phyloP scores from a whole-genome alignment of 2,113 vertebrate genomes.

The Canis aureus region DNA sequence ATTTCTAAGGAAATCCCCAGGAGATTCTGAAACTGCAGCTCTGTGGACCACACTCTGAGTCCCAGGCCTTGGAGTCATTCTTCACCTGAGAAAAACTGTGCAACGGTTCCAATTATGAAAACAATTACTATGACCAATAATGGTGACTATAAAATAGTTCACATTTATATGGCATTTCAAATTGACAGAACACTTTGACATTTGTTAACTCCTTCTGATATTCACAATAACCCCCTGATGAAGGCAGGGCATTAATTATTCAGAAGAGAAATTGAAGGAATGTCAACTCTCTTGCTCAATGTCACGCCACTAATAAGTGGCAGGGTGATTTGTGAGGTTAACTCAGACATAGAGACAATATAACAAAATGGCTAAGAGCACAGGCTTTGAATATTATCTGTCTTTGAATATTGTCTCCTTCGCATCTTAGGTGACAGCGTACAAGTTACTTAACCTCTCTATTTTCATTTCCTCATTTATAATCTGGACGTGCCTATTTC shows the following conservation, averaged over 20 bases:
- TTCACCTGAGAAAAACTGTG: neutral
- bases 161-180: conserved; percentile 74
- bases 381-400: neutral
- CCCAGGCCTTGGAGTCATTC: neutral
- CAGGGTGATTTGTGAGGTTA: conserved; percentile 61
- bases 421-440: neutral
- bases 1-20: neutral
- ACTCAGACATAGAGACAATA: neutral
- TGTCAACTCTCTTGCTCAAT: conserved; percentile 53
- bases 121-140: conserved; percentile 61
- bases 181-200: conserved; percentile 76
- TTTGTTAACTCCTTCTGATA: conserved; percentile 73
- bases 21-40: neutral
- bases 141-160: conserved; percentile 66
- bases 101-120: conserved; percentile 63
- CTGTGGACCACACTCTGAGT: neutral
- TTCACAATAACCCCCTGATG: conserved; percentile 44
- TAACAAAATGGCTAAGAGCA: neutral
- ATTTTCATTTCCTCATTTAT: neutral
- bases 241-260: conserved; percentile 74
- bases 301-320: conserved; percentile 62
- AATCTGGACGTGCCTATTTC: neutral
- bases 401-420: neutral
- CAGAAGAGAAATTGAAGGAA: conserved; percentile 58
- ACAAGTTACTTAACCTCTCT: conserved; percentile 43